Base-by-base conservation (phyloP, 2,797 vertebrate genomes). In the Urocyon cinereoargenteus region DNA sequence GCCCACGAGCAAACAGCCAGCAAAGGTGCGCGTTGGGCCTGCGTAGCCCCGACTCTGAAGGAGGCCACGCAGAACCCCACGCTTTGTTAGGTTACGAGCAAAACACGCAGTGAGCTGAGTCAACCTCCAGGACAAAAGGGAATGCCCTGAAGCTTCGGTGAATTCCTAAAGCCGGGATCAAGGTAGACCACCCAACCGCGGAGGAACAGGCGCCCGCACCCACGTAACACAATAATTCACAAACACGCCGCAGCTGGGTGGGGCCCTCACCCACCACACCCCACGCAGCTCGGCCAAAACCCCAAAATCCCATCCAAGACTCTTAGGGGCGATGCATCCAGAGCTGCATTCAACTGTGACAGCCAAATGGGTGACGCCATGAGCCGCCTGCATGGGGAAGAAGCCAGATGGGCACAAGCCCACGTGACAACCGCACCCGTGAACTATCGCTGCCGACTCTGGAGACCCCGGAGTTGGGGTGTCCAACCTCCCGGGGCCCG, bases 341-440 rank as follows among this genome's bases (percentile, higher is more conserved):
- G 40, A 86, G 73, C 78, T 0, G 2, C 19, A 1, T 0, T 10
- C 26, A 34, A 34, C 12, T 0, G 7, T 18, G 5, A 5, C 24
- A 5, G 28, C 36, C 53, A 21, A 16, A 19, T 1, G 9, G 13
- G 18, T 6, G 45, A 53, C 9, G 0, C 4, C 6, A 13, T 10
- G 21, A n/a, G 34, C 11, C 62, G 8, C 75, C 66, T 0, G 0
- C 2, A 5, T 13, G 10, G 59, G 87, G 51, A 77, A 6, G 36
- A 68, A 10, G 77, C 24, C 62, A 1, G 0, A 0, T 0, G 0
- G 55, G 24, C 31, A 36, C 13, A 5, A 14, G 34, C 9, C 4
- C 3, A 9, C 21, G 1, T 34, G 83, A 68, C 51, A 28, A 6
- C 14, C 22, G 31, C 40, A 53, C 21, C 34, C 14, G 6, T 6